A percentile compares a stretch with the other conserved stretches of the same genome.
Conservation (phyloP, 2,888 invertebrate genomes). For the Opisthograptis luteolata region DNA sequence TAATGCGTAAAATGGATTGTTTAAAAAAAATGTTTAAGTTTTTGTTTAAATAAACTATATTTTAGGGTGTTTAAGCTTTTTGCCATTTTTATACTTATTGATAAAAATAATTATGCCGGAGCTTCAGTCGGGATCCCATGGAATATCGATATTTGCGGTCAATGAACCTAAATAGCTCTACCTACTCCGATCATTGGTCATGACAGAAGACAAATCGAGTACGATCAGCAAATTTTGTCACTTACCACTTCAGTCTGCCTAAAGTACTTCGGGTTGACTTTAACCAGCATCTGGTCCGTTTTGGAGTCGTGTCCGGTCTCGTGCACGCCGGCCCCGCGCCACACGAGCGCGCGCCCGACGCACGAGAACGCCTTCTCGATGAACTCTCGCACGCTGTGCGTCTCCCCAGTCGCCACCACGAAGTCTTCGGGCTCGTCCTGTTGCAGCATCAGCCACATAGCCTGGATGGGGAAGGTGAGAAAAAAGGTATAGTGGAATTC, state of each 20-base stretch:
- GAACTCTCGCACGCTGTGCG: conserved; percentile 98
- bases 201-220: no score
- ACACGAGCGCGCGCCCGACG: conserved; percentile 87
- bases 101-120: no score
- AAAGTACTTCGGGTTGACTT: conserved; percentile 97
- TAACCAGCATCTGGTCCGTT: conserved; percentile 90
- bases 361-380: conserved; percentile 95
- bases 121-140: no score
- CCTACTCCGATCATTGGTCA: no score
- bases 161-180: no score
- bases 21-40: no score
- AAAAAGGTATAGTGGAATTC: no score
- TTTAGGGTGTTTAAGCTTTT: no score
- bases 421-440: conserved; percentile 96
- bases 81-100: no score
- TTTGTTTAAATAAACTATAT: no score
- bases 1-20: no score
- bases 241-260: conserved; percentile 98
- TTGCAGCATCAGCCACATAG: conserved; percentile 99
- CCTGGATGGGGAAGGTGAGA: conserved; percentile 78
- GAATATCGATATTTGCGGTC: no score
- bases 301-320: conserved; percentile 90
- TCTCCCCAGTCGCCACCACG: conserved; percentile 98
- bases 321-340: conserved; percentile 93
- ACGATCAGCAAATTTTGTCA: conserved; percentile 41